Evolutionary conservation across 2,797 vertebrate genomes (phyloP).

Genomic region (Loris lydekkerianus): DNA sequence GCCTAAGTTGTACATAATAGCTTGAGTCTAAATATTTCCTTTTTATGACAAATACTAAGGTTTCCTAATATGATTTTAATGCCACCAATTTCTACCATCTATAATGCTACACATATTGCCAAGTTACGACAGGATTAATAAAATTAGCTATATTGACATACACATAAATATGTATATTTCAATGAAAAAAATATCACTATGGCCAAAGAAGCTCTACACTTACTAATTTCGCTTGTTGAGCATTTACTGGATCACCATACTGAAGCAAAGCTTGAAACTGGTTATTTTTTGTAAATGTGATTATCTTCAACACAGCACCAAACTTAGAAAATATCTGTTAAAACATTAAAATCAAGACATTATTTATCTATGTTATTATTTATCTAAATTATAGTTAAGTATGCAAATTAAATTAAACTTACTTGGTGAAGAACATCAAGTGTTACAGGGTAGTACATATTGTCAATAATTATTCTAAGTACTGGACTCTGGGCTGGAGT

Average conservation of each 20-base stretch:
- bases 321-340: slow-evolving; percentile 99
- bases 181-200: not conserved
- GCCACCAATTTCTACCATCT: not conserved
- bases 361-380: slow-evolving; percentile 31
- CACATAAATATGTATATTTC: not conserved
- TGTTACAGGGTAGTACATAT: slow-evolving; percentile 99
- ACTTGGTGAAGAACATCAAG: slow-evolving; percentile 99
- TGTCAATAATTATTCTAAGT: slow-evolving; percentile 98
- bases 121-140: not conserved
- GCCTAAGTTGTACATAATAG: not conserved
- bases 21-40: not conserved
- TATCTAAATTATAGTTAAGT: not conserved
- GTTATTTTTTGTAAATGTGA: slow-evolving; percentile 99
- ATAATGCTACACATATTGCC: not conserved
- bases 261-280: slow-evolving; percentile 99
- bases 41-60: not conserved
- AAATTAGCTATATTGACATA: too few species aligned
- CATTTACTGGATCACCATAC: slow-evolving; percentile 96
- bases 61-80: not conserved
- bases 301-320: slow-evolving; percentile 99
- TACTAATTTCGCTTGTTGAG: slow-evolving; percentile 98
- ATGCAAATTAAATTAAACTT: slow-evolving; percentile 74
- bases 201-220: slow-evolving; percentile 83
- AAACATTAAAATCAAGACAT: slow-evolving; percentile 63
- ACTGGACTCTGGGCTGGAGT: slow-evolving; percentile 96